A percentile compares a stretch with the other conserved stretches of the same genome.
Conservation (phyloP, 1,140 invertebrate species). For the Matsumurasca onukii region DNA sequence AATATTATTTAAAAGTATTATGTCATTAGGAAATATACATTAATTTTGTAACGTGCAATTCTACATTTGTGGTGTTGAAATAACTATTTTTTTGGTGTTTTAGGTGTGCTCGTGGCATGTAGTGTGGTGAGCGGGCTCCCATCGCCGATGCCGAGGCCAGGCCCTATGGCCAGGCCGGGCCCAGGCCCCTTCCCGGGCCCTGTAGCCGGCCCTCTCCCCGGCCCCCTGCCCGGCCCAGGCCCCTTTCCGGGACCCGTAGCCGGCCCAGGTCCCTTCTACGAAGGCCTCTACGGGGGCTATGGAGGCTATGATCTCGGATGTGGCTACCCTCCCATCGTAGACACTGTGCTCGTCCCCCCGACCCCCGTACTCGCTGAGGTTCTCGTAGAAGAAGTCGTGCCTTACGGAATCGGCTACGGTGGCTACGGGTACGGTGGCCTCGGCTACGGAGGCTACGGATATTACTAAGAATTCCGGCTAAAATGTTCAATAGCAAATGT, state of each 20-base stretch:
- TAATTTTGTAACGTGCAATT: too few species aligned
- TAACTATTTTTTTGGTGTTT: background rate
- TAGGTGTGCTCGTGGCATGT: background rate
- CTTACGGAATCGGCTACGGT: background rate
- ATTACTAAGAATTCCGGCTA: too few species aligned
- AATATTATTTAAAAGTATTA: too few species aligned
- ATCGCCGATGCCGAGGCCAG: background rate
- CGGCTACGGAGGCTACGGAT: background rate
- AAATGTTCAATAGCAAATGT: too few species aligned
- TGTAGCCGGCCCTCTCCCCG: background rate
- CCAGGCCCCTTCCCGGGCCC: background rate
- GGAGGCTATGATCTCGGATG: too few species aligned
- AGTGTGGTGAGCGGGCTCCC: background rate
- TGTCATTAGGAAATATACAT: too few species aligned
- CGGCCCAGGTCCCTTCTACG: too few species aligned
- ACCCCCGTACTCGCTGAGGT: background rate
- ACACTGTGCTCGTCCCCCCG: background rate
- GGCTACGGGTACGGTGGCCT: background rate
- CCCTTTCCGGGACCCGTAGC: too few species aligned
- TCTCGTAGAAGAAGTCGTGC: background rate
- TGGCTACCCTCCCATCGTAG: background rate
- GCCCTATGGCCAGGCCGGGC: background rate
- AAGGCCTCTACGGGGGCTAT: too few species aligned
- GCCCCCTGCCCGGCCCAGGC: too few species aligned
- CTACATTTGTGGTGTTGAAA: too few species aligned